Base-by-base conservation (phyloP, 2,888 invertebrate genomes). In the Tetranychus truncatus region DNA sequence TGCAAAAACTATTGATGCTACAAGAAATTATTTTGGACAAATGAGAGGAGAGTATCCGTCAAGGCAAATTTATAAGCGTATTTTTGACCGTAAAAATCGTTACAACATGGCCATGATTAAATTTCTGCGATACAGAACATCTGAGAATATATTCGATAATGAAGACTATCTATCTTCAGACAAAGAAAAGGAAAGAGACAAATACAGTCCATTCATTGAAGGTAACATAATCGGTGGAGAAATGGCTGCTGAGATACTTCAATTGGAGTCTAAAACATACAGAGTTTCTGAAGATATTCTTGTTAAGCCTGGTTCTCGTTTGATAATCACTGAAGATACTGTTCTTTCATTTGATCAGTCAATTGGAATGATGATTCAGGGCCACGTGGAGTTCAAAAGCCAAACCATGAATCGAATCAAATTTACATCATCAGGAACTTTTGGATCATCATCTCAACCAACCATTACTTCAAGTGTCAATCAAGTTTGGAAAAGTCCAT, bases 281-380 rank as follows among this genome's bases (percentile, higher is more conserved):
- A 87, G 88, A 9, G 97, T 99, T 0, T 89, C 90, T 76, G 88
- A 92, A 80, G 99, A 99, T 82, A 95, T 99, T 72, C 95, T 92
- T 81, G 89, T 97, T 65, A 81, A 93, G 45, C 94, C 95, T 0
- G 93, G 92, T n/a, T 95, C 95, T 6, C 89, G 90, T 82, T 84
- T 99, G 69, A 89, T 89, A 18, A 85, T 99, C 3, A 89, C 91
- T 77, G 89, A 92, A 0, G 95, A 95, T 0, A 92, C 95, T 0
- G 91, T 88, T 0, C 84, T 99, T 20, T 83, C 85, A 78, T 99
- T 99, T 83, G 91, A 92, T 75, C 76, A 79, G 75, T 83, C 92
- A 44, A 89, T 97, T 75, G 95, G 96, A 9, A 92, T 99, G 86
- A 92, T 99, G 89, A 89, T 97, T 3, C 95, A 95, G 69, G 96